Evolutionary conservation across 2,797 vertebrate species (phyloP).

Genomic region (Hydrophis major): DNA sequence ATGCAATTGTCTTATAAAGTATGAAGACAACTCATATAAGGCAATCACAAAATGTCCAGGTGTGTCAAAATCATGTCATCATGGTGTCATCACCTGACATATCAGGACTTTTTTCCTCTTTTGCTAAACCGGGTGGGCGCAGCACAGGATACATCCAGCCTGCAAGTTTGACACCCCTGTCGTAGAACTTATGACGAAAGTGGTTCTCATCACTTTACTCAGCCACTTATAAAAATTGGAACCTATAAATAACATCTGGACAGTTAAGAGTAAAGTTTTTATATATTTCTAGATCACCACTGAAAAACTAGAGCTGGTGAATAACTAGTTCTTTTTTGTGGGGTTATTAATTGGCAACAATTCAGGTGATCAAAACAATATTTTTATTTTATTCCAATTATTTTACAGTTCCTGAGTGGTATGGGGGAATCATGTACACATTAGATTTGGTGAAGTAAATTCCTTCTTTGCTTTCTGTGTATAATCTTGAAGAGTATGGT

Average conservation of each 20-base stretch:
- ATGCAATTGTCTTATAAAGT: background rate
- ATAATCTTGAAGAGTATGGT: background rate
- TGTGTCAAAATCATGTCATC: too few relatives aligned
- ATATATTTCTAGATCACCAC: background rate
- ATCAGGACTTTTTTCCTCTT: too few relatives aligned
- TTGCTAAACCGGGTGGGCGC: too few relatives aligned
- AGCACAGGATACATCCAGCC: too few relatives aligned
- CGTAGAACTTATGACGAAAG: background rate
- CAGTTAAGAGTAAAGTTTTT: background rate
- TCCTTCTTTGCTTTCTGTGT: background rate
- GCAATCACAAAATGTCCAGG: background rate
- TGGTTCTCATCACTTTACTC: background rate
- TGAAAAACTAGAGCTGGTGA: background rate
- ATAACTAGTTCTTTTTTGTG: background rate
- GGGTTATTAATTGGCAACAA: background rate
- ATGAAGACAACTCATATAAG: background rate
- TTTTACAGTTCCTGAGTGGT: background rate
- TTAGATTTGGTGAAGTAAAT: background rate
- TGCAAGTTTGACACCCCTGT: too few relatives aligned
- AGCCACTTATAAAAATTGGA: background rate
- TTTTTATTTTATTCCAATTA: background rate
- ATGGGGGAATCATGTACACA: background rate
- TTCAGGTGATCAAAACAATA: background rate
- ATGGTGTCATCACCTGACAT: too few relatives aligned
- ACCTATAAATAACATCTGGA: background rate